phyloP scores from a whole-genome alignment of 2,888 invertebrate species.

The Polietes domitor region DNA sequence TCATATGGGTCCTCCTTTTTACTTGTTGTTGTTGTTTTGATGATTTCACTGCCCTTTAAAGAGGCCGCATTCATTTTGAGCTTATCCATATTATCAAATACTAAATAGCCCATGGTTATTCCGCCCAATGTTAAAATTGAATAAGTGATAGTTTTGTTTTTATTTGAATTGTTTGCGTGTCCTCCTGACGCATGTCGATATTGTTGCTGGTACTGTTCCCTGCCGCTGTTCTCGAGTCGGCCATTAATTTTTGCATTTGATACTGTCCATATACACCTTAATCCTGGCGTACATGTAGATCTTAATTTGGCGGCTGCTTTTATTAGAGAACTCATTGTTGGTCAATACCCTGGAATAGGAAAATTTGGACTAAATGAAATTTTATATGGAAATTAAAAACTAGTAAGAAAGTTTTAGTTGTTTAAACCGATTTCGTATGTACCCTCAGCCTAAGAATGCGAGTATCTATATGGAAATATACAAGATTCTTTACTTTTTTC shows the following conservation, averaged over 20 bases:
- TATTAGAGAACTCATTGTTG: conserved; percentile 54
- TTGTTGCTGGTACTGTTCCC: conserved; percentile 26
- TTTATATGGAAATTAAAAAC: not conserved
- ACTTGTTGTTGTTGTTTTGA: conserved; percentile 10
- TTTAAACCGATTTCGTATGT: too few species aligned
- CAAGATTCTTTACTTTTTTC: too few species aligned
- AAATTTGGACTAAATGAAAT: not conserved
- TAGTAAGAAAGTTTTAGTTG: too few species aligned
- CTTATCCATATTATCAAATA: conserved; percentile 67
- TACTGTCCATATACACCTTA: conserved; percentile 34
- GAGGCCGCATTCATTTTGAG: conserved; percentile 33
- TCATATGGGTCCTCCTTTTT: conserved; percentile 21
- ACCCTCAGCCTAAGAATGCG: too few species aligned
- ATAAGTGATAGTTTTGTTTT: conserved; percentile 48
- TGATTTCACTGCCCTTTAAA: conserved; percentile 26
- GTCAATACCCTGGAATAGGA: not conserved
- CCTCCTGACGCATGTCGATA: conserved; percentile 46
- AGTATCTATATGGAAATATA: too few species aligned
- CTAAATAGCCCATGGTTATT: conserved; percentile 69
- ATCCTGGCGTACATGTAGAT: not conserved
- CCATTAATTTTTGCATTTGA: not conserved
- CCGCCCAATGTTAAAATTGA: conserved; percentile 67
- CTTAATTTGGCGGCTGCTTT: conserved; percentile 41
- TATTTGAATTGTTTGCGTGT: not conserved
- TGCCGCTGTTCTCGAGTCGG: not conserved